Percentiles rank a stretch among this genome's conserved stretches.
phyloP scores from a whole-genome alignment of 2,888 invertebrate genomes.

The Luperina nickerlii region DNA sequence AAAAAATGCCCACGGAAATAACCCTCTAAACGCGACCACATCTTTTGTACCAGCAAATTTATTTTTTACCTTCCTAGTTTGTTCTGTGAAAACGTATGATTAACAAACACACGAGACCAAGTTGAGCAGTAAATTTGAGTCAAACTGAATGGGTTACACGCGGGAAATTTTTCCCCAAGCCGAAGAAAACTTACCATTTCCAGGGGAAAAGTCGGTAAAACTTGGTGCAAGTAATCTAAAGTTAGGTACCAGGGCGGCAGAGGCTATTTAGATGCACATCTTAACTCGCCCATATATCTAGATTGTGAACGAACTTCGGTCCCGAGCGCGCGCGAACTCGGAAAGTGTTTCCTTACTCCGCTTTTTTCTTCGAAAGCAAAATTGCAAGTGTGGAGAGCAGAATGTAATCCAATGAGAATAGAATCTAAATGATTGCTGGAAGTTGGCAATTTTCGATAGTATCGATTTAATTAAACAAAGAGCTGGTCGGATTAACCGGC shows the following conservation, averaged over 20 bases:
- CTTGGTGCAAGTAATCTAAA: constrained; percentile 90
- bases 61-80: constrained; percentile 49
- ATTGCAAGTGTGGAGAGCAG: constrained; percentile 76
- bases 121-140: constrained; percentile 86
- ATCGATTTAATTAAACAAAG: constrained; percentile 77
- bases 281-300: constrained; percentile 90
- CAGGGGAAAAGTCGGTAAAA: constrained; percentile 82
- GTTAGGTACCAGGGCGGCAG: constrained; percentile 88
- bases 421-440: constrained; percentile 73
- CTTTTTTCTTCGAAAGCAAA: constrained; percentile 72
- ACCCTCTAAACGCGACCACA: constrained; percentile 13
- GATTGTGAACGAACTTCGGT: constrained; percentile 84
- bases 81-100: constrained; percentile 62
- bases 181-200: constrained; percentile 79
- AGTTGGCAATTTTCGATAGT: constrained; percentile 71
- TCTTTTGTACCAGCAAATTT: constrained; percentile 33
- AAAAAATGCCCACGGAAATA: constrained; percentile 20
- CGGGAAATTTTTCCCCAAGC: constrained; percentile 76
- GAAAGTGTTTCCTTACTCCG: constrained; percentile 61
- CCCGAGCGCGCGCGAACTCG: constrained; percentile 68
- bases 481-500: constrained; percentile 59
- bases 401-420: constrained; percentile 78
- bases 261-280: constrained; percentile 90
- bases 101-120: constrained; percentile 78
- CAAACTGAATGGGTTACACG: constrained; percentile 84